Base-by-base conservation (phyloP, 2,113 vertebrate genomes). In the Halichoerus grypus region DNA sequence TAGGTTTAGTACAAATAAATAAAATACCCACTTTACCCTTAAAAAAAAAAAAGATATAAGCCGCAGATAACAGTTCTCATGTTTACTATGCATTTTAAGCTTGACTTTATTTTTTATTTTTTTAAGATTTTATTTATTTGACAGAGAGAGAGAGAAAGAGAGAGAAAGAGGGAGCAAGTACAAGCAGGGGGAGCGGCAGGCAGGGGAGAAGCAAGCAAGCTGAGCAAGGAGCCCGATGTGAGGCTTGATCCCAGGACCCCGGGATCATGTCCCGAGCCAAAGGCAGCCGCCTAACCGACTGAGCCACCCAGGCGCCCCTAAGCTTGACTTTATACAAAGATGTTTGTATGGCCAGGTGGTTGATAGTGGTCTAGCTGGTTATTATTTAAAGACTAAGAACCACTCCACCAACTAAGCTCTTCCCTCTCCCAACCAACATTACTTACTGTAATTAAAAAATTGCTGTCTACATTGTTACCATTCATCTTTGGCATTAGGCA, bases 81-180 rank as follows among this genome's bases (percentile, higher is more conserved):
- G 74, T 95, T 95, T 55, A 67, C 74, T 67, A 51, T 53, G 53
- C 24, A 65, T 95, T 84, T 93, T 53, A 65, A 89, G 49, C n/a
- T 80, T 95, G 46, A 85, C 76, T 91, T 85, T 49, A 33, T 72
- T 46, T 46, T 7, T 46, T 46, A 7, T 46, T 46, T 46, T 46
- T 46, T 46, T 46, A 46, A 46, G 46, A 46, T 46, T 46, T 46
- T 46, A 46, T 46, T 46, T 46, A 46, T 46, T 46, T 46, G 46
- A 46, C 46, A 46, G 46, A 46, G 46, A 46, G 42, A 46, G 42
- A 46, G 42, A 46, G 42, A 42, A 42, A 42, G 42, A 42, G 42
- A 42, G 4, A 42, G 42, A 46, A 7, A 46, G 46, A 46, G 46
- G 46, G 46, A 46, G 46, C 46, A 46, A 46, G 46, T 46, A 46